Evolutionary conservation across 2,797 vertebrate genomes (phyloP), one percentile per base, ranked within the genome.

Genomic region (Setipinna tenuifilis): DNA sequence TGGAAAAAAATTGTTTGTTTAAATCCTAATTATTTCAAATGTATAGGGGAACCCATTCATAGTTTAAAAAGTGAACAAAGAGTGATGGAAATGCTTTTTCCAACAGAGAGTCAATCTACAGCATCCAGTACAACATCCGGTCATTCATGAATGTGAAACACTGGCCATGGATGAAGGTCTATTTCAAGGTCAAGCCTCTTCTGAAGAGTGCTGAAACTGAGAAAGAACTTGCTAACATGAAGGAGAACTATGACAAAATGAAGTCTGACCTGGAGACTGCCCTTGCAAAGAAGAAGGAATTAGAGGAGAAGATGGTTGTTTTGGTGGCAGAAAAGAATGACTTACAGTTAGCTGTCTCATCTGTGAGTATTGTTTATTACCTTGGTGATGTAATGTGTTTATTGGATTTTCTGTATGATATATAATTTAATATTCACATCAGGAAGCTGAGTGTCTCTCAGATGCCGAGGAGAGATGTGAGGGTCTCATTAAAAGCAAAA

Each of bases 81-180:
- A 41, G 35, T 41, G 35, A 41, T 41, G 35, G 35, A 2, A 9
- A 54, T 54, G 2, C 14, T 14, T 54, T 3, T 14, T 14, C 50
- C 7, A 54, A 54, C 86, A 97, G 96, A 23, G 96, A 96, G 0
- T 93, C 95, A 23, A 91, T 96, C 83, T 96, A 90, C 85, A 90
- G 92, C 0, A 95, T 96, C 88, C 96, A 97, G 87, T 98, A 98
- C 94, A 98, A 97, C 0, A 48, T 98, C 46, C 95, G 97, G 0
- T 87, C 97, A 7, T 98, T 98, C 94, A 97, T 97, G 97, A 98
- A 97, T 10, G 97, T 98, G 9, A 98, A 98, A 91, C 95, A 96
- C 28, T 98, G 97, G 97, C 97, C 97, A 75, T 98, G 98, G 98
- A 98, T 98, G 97, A 98, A 99, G 89, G 90, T 98, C 0, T 98